Percentiles rank a stretch among this genome's conserved stretches.
These are phyloP conservation scores for Diachasma alloeum DNA, from an alignment of 1,140 invertebrate species.

Conservation along the genomic window DNA sequence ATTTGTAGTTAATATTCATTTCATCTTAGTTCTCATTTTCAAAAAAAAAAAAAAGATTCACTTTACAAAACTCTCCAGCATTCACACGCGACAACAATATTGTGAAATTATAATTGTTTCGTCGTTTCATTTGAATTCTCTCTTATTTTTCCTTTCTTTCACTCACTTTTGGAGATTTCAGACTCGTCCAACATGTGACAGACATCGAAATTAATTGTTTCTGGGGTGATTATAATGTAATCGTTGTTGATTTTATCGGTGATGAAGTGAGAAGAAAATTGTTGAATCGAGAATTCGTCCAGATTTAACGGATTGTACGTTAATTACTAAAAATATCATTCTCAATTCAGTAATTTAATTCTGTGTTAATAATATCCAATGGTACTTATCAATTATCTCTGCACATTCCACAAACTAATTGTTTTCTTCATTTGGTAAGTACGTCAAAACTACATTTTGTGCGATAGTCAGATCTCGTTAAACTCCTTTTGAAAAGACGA, in stretches of 20 bases:
- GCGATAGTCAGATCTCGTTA: background rate
- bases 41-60: conserved; percentile 5
- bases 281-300: background rate
- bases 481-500: background rate
- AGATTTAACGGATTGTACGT: too few species aligned
- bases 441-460: background rate
- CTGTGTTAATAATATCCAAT: background rate
- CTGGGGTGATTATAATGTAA: background rate
- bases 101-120: background rate
- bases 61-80: conserved; percentile 27
- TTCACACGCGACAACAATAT: conserved; percentile 26
- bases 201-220: background rate
- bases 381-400: background rate
- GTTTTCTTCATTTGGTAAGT: conserved; percentile 18
- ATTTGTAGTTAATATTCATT: conserved; percentile 25
- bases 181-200: background rate
- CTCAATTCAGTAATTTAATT: too few species aligned
- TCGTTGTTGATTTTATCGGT: background rate
- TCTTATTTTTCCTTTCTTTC: background rate
- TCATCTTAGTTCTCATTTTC: background rate
- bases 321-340: too few species aligned
- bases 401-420: background rate
- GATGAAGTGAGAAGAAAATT: background rate
- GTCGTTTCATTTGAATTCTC: background rate
- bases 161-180: background rate